phyloP scores from a whole-genome alignment of 1,140 invertebrate species.

The Portunus trituberculatus region DNA sequence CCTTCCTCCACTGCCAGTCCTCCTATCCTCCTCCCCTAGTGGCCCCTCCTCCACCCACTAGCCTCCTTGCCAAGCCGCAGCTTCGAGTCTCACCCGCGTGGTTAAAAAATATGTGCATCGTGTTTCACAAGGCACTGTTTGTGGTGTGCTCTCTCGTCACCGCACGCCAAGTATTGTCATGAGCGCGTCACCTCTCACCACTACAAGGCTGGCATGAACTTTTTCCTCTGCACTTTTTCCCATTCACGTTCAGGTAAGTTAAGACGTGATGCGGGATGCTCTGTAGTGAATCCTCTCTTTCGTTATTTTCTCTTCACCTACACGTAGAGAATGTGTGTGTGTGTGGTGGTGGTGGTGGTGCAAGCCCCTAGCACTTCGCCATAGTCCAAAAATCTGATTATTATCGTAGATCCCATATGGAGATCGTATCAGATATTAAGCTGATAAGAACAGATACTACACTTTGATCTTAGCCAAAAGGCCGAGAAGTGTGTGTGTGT shows the following conservation, averaged over 20 bases:
- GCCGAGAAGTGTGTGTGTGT: not conserved
- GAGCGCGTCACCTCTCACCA: not conserved
- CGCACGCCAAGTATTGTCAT: not conserved
- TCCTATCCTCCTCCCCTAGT: not conserved
- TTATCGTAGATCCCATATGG: too few relatives aligned
- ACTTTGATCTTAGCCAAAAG: too few relatives aligned
- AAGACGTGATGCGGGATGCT: not conserved
- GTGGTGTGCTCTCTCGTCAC: not conserved
- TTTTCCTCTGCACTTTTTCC: not conserved
- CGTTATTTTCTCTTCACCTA: not conserved
- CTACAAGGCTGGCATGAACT: not conserved
- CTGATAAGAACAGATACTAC: too few relatives aligned
- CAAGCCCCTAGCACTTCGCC: too few relatives aligned
- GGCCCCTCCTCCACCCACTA: not conserved
- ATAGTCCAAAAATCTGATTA: too few relatives aligned
- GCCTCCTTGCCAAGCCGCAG: not conserved
- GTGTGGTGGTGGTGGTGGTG: too few relatives aligned
- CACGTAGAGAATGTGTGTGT: too few relatives aligned
- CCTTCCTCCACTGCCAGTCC: not conserved
- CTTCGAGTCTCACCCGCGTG: not conserved
- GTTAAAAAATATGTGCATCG: not conserved
- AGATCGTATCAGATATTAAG: too few relatives aligned
- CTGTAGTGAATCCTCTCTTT: not conserved
- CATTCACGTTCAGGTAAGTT: not conserved
- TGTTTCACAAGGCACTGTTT: not conserved